Percentiles rank a stretch among this genome's conserved stretches.
phyloP scores from a whole-genome alignment of 2,113 vertebrate genomes.

The Gobiocypris rarus region DNA sequence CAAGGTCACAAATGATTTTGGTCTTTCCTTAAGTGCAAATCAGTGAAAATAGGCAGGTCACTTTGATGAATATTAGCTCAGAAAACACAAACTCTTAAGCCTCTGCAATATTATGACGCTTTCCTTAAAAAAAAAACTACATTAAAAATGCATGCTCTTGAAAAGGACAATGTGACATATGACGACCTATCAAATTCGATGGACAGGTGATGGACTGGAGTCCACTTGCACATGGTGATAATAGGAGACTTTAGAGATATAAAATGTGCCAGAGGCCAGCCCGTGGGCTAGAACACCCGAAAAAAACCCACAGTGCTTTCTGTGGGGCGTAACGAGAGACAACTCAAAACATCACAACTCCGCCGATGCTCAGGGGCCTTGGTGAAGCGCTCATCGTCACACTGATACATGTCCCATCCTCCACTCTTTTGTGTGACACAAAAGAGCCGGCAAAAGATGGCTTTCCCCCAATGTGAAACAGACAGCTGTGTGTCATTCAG shows the following conservation, averaged over 20 bases:
- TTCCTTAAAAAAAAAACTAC: not conserved
- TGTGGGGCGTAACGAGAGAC: slow-evolving; percentile 67
- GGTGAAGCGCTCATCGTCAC: slow-evolving; percentile 63
- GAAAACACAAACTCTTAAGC: not conserved
- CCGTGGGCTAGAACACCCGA: slow-evolving; percentile 53
- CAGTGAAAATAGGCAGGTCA: not conserved
- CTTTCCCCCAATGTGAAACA: slow-evolving; percentile 54
- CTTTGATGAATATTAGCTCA: not conserved
- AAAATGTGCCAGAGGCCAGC: slow-evolving; percentile 47
- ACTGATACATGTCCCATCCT: slow-evolving; percentile 57
- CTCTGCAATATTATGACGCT: not conserved
- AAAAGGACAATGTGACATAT: slow-evolving; percentile 11
- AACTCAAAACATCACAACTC: slow-evolving; percentile 61
- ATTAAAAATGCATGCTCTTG: not conserved
- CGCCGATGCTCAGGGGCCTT: slow-evolving; percentile 41
- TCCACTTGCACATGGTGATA: slow-evolving; percentile 59
- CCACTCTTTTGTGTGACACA: slow-evolving; percentile 63
- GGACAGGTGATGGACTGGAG: slow-evolving; percentile 64
- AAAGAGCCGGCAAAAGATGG: slow-evolving; percentile 56
- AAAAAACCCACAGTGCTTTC: slow-evolving; percentile 61
- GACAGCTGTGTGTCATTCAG: slow-evolving; percentile 66
- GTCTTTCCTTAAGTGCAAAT: not conserved
- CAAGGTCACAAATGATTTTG: not conserved
- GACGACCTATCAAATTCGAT: slow-evolving; percentile 36
- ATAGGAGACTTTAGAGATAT: slow-evolving; percentile 47